Conservation (phyloP, 2,113 vertebrate genomes). For the Pedionomus torquatus region DNA sequence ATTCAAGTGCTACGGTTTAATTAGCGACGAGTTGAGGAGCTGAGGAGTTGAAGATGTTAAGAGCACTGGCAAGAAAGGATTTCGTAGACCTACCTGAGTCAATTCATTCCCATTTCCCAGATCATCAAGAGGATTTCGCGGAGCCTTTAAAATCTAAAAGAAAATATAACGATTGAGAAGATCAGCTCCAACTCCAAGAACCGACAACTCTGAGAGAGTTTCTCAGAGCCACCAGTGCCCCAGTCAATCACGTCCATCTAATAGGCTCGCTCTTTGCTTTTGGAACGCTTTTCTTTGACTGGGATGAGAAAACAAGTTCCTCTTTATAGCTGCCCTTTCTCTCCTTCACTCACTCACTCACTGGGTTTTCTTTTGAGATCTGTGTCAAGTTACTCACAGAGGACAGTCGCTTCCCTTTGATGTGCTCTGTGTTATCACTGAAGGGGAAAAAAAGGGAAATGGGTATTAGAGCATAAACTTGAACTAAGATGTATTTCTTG, state of each 20-base stretch:
- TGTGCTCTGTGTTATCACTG: slow-evolving; percentile 71
- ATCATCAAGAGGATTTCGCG: slow-evolving; percentile 76
- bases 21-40: not conserved
- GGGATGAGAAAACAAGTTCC: not conserved
- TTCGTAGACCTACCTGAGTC: slow-evolving; percentile 58
- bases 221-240: not conserved
- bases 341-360: not conserved
- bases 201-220: not conserved
- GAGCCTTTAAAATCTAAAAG: slow-evolving; percentile 79
- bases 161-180: not conserved
- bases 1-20: not conserved
- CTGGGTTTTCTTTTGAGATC: not conserved
- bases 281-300: not conserved
- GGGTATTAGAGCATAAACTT: not conserved
- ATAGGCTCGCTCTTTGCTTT: not conserved
- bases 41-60: not conserved
- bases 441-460: not conserved
- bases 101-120: slow-evolving; percentile 72
- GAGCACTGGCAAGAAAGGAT: not conserved
- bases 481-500: not conserved
- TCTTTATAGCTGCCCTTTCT: not conserved
- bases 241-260: not conserved
- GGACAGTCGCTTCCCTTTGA: slow-evolving; percentile 71
- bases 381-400: slow-evolving; percentile 72
- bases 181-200: not conserved